These are phyloP conservation scores for Marmota monax DNA, from an alignment of 2,113 vertebrate species.

Conservation along the genomic window DNA sequence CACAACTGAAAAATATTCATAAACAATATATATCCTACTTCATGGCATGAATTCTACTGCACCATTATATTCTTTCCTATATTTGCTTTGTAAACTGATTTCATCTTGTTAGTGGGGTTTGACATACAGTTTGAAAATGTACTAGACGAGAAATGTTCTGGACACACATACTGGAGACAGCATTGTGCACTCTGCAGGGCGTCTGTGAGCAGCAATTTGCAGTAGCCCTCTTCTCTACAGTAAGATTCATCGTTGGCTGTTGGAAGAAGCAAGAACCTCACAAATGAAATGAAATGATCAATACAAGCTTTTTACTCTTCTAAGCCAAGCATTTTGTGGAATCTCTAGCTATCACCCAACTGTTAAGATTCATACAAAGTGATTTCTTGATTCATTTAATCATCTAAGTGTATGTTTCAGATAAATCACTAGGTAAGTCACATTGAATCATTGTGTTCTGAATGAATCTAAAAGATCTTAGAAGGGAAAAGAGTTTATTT, in stretches of 20 bases:
- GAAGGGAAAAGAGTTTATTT: too few species aligned
- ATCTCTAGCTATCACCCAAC: background rate
- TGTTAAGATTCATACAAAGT: background rate
- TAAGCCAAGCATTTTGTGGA: background rate
- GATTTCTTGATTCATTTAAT: background rate
- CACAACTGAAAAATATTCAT: background rate
- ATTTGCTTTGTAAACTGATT: background rate
- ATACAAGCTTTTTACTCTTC: background rate
- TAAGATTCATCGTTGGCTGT: background rate
- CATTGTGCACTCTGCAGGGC: accelerated
- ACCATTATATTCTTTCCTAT: background rate
- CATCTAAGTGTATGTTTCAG: background rate
- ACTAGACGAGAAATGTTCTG: background rate
- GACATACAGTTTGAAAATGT: background rate
- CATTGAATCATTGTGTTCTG: background rate
- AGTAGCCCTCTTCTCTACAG: background rate
- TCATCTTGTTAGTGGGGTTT: background rate
- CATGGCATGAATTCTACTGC: background rate
- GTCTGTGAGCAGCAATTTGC: too few species aligned
- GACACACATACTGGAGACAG: background rate
- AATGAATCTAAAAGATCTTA: too few species aligned
- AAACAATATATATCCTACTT: background rate
- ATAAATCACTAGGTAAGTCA: background rate
- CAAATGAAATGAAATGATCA: background rate
- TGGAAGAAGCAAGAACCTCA: too few species aligned